Evolutionary conservation across 2,888 invertebrate genomes (phyloP).

Genomic region (Pandemis corylana): DNA sequence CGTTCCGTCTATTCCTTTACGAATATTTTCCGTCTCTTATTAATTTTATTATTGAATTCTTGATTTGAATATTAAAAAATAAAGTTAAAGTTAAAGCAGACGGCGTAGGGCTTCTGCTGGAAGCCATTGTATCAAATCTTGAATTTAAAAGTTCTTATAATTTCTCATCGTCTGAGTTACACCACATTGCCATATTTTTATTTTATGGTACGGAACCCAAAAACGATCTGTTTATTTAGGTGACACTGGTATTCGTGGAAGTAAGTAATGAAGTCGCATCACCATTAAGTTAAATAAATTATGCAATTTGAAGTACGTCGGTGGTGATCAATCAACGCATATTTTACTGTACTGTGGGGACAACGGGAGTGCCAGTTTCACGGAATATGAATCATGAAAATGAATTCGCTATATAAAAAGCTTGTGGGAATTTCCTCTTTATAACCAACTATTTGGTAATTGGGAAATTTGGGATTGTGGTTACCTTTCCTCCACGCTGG

Average conservation of each 20-base stretch:
- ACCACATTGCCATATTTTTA: too few species aligned
- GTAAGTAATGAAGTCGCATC: constrained; percentile 1
- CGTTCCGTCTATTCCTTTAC: neutral
- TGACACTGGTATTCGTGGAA: neutral
- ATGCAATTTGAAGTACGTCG: constrained; percentile 5
- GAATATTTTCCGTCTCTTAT: too few species aligned
- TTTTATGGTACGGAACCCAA: neutral
- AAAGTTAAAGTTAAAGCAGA: too few species aligned
- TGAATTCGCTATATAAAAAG: neutral
- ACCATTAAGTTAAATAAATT: constrained; percentile 7
- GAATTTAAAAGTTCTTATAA: too few species aligned
- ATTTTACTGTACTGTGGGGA: neutral
- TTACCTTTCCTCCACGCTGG: too few species aligned
- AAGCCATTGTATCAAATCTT: too few species aligned
- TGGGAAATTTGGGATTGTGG: too few species aligned
- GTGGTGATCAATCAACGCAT: constrained; percentile 12
- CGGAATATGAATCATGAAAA: neutral
- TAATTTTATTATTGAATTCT: too few species aligned
- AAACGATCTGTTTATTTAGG: constrained; percentile 1
- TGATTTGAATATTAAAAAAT: too few species aligned
- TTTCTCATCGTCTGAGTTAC: too few species aligned
- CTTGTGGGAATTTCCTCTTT: neutral
- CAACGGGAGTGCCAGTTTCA: neutral
- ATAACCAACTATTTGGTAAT: neutral
- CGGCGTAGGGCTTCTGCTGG: too few species aligned